phyloP scores from a whole-genome alignment of 64 coral and sea anemone species.

The Orbicella faveolata region DNA sequence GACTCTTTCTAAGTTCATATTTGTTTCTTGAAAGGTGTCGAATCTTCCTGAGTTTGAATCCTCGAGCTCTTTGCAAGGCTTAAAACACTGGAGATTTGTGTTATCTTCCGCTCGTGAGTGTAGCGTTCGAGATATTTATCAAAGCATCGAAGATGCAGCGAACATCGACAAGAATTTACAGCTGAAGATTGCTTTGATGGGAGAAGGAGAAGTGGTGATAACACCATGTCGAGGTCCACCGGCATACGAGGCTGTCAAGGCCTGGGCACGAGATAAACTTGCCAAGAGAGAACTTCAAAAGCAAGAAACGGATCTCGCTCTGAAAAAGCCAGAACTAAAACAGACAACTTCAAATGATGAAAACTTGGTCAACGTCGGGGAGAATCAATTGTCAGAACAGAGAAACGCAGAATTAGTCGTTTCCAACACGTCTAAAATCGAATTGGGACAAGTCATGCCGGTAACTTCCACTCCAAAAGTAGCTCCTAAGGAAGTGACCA shows the following conservation, averaged over 20 bases:
- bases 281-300: neutral
- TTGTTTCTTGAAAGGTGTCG: constrained; percentile 52
- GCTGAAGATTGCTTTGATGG: constrained; percentile 76
- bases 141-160: constrained; percentile 38
- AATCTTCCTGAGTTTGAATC: constrained; percentile 76
- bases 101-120: constrained; percentile 50
- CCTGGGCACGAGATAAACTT: constrained; percentile 66
- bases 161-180: constrained; percentile 52
- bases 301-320: neutral
- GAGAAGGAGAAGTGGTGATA: constrained; percentile 55
- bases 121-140: constrained; percentile 29
- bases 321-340: neutral
- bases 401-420: neutral
- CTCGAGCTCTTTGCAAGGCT: constrained; percentile 49
- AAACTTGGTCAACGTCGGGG: neutral
- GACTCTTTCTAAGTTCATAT: neutral
- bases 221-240: constrained; percentile 72
- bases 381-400: neutral
- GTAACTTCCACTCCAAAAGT: neutral
- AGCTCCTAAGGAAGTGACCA: neutral
- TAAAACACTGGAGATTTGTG: constrained; percentile 70
- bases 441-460: neutral
- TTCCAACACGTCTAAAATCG: neutral
- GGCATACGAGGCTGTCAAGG: constrained; percentile 18
- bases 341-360: neutral